A percentile compares a stretch with the other conserved stretches of the same genome.
These are phyloP conservation scores for Proctacanthus coquilletti DNA, from an alignment of 1,140 invertebrate genomes.

Conservation along the genomic window DNA sequence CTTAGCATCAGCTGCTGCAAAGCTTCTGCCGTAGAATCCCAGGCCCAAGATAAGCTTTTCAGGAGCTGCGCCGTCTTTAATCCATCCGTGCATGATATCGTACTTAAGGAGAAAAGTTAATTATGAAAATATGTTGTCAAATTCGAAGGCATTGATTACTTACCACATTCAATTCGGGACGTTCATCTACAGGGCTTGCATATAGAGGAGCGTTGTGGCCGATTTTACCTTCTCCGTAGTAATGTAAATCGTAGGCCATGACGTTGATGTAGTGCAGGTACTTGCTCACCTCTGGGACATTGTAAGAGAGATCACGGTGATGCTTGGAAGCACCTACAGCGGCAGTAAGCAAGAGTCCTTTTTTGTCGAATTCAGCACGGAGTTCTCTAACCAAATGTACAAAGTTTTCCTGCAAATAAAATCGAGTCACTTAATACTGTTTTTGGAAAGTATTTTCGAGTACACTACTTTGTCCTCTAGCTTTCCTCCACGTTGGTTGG, in stretches of 20 bases:
- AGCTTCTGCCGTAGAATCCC: constrained; percentile 50
- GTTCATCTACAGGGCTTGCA: too few relatives aligned
- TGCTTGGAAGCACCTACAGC: constrained; percentile 37
- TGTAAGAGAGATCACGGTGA: constrained; percentile 25
- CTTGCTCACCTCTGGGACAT: constrained; percentile 33
- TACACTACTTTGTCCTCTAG: too few relatives aligned
- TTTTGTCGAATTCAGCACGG: constrained; percentile 34
- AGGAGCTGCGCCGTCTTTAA: constrained; percentile 4
- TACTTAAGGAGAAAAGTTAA: too few relatives aligned
- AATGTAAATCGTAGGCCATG: constrained; percentile 30
- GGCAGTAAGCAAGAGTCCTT: constrained; percentile 30
- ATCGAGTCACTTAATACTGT: too few relatives aligned
- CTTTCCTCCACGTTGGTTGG: constrained; percentile 33
- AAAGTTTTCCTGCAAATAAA: constrained; percentile 34
- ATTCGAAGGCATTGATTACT: neutral
- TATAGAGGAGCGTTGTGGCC: constrained; percentile 36
- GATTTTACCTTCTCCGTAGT: constrained; percentile 36
- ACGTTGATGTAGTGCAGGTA: constrained; percentile 34
- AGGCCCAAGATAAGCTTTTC: constrained; percentile 50
- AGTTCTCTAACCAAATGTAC: constrained; percentile 32
- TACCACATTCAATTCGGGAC: too few relatives aligned
- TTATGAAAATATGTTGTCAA: neutral
- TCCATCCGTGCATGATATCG: too few relatives aligned
- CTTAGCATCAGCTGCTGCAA: constrained; percentile 34
- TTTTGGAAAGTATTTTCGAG: too few relatives aligned